Evolutionary conservation across 2,113 vertebrate species (phyloP), one percentile per base, ranked within the genome.

Genomic region (Camelus bactrianus): DNA sequence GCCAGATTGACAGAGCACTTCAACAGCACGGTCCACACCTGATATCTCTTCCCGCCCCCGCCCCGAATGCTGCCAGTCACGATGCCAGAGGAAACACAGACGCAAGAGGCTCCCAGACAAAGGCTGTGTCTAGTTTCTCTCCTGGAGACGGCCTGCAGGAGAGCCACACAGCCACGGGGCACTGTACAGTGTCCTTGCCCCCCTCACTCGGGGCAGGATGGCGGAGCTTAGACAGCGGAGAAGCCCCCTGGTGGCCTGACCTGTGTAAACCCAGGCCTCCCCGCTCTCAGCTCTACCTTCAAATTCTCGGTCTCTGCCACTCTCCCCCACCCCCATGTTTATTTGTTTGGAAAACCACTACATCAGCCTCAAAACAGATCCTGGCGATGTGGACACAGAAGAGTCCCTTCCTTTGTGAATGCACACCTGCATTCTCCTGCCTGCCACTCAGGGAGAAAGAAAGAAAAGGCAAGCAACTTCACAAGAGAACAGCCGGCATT

Each of bases 131-230:
- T 24, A 2, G 4, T 28, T 93, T 38, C 46, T 72, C 72, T 65
- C 24, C 28, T 28, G 17, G 81, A 54, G 70, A 19, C n/a, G 24
- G 4, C 48, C 12, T 5, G 26, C 9, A 60, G 58, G 30, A 89
- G 8, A 15, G 46, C 19, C 14, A 7, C 26, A 13, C 1, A 3
- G 14, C 24, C 1, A 0, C 0, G 20, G 5, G 52, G 4, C 7
- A 5, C 56, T 30, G 26, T 10, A n/a, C 10, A 14, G 2, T 22
- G 54, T 26, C 50, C 17, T 0, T 26, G 30, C 32, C 24, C 15
- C 30, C 77, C 16, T 86, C 60, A 15, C 46, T 5, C n/a, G 65
- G n/a, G 56, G 28, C 26, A 42, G 20, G 50, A 10, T 0, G 2
- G 16, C 64, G 58, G 5, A 89, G 56, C 24, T 15, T 2, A 64